These are phyloP conservation scores for Pseudobourletiella spinata DNA, from an alignment of 1,140 invertebrate genomes.

Conservation along the genomic window DNA sequence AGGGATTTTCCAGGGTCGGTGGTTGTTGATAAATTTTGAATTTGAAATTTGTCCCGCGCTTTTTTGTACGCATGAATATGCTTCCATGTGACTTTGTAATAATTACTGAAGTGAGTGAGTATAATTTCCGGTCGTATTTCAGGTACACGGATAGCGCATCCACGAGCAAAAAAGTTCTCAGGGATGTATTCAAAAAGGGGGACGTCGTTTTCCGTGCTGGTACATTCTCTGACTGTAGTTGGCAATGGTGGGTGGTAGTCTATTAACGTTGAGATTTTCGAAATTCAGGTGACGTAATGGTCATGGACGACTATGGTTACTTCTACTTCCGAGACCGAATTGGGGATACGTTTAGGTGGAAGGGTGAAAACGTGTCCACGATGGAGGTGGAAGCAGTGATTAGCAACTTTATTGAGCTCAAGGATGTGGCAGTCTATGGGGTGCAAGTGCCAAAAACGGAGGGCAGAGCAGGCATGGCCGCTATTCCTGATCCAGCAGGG, in stretches of 20 bases:
- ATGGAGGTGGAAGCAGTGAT: constrained; percentile 91
- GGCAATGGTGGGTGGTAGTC: constrained; percentile 45
- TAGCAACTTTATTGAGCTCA: constrained; percentile 65
- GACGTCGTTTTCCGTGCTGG: constrained; percentile 13
- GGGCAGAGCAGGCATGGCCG: constrained; percentile 95
- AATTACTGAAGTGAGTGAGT: constrained; percentile 65
- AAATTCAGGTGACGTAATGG: constrained; percentile 71
- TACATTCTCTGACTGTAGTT: neutral
- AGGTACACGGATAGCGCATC: constrained; percentile 49
- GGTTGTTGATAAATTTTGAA: too few relatives aligned
- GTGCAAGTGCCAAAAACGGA: constrained; percentile 68
- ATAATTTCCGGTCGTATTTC: constrained; percentile 38
- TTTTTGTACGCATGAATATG: neutral
- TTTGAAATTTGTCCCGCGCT: neutral
- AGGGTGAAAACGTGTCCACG: constrained; percentile 72
- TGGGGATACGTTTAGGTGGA: constrained; percentile 85
- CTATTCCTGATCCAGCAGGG: constrained; percentile 70
- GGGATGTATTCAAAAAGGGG: constrained; percentile 14
- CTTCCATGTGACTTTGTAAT: constrained; percentile 41
- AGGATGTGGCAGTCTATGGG: constrained; percentile 80
- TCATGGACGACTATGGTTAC: constrained; percentile 84
- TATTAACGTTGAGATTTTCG: constrained; percentile 48
- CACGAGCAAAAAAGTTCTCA: constrained; percentile 12
- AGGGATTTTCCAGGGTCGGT: constrained; percentile 50
- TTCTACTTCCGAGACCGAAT: constrained; percentile 91